Conservation (phyloP, 2,797 vertebrate genomes). For the Hypotaenidia philippensis region DNA sequence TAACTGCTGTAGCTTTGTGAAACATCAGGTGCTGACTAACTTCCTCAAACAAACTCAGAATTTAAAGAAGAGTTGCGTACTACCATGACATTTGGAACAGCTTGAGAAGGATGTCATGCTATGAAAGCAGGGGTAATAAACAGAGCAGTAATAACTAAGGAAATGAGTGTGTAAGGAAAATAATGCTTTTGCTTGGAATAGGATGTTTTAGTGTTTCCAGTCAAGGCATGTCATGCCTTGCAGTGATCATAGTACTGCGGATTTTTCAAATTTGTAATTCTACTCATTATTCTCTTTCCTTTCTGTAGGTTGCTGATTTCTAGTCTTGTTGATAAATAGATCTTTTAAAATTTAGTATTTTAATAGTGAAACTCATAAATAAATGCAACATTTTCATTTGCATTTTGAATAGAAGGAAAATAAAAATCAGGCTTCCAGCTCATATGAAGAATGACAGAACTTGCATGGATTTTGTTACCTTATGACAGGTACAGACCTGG, state of each 20-base stretch:
- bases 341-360: neutral
- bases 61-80: neutral
- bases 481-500: neutral
- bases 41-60: neutral
- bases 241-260: neutral
- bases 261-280: neutral
- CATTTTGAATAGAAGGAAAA: neutral
- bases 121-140: neutral
- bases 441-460: neutral
- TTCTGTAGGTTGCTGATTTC: neutral
- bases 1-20: neutral
- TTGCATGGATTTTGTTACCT: neutral
- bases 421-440: neutral
- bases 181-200: neutral
- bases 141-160: neutral
- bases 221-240: neutral
- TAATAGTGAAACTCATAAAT: neutral
- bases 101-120: neutral
- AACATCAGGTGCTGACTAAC: neutral
- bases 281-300: neutral
- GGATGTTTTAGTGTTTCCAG: neutral
- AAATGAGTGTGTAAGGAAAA: neutral
- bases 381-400: neutral
- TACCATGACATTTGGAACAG: neutral
- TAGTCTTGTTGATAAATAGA: neutral